Conservation (phyloP, 1,140 invertebrate species). For the Drosophila subobscura region DNA sequence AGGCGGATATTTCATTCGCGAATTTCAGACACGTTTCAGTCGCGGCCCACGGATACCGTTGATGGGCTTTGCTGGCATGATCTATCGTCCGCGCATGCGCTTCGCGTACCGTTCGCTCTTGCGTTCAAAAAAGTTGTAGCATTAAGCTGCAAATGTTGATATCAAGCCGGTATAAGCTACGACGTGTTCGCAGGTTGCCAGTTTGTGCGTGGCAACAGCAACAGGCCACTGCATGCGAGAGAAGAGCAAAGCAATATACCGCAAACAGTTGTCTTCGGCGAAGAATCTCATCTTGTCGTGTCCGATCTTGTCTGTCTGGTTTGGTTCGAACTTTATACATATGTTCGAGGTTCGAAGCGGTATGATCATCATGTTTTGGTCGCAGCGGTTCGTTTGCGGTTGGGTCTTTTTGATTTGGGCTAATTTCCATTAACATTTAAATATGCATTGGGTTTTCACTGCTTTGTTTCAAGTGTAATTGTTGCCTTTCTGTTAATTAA, state of each 20-base stretch:
- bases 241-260: too few species aligned
- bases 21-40: constrained; percentile 67
- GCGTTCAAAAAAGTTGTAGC: constrained; percentile 3
- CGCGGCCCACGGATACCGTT: constrained; percentile 49
- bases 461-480: constrained; percentile 24
- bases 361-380: constrained; percentile 31
- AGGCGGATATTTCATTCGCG: constrained; percentile 29
- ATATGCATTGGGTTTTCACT: constrained; percentile 27
- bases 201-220: too few species aligned
- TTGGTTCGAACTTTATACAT: not conserved
- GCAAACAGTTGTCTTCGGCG: constrained; percentile 5
- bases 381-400: constrained; percentile 5
- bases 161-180: too few species aligned
- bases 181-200: too few species aligned
- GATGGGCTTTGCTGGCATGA: constrained; percentile 35
- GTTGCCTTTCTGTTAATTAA: constrained; percentile 49
- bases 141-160: too few species aligned
- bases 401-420: not conserved
- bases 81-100: constrained; percentile 60
- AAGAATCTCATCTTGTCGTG: constrained; percentile 39
- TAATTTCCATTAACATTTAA: constrained; percentile 36
- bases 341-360: constrained; percentile 22
- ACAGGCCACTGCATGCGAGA: too few species aligned
- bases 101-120: constrained; percentile 46
- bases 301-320: constrained; percentile 21